phyloP scores from a whole-genome alignment of 1,140 invertebrate species.

The Temnothorax nylanderi region DNA sequence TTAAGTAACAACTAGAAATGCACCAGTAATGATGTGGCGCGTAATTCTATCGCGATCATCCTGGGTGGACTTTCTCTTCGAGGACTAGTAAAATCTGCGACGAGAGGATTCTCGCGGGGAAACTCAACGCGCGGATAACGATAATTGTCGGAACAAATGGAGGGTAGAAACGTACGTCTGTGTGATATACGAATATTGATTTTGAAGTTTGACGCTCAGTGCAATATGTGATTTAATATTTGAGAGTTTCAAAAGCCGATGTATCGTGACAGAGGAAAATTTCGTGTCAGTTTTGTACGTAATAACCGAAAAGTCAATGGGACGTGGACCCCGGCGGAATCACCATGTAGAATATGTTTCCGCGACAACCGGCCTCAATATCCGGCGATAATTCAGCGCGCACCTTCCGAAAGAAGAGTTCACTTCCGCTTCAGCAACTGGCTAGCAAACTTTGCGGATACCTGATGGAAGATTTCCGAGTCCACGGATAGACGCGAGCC shows the following conservation, averaged over 20 bases:
- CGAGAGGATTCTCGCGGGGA: neutral
- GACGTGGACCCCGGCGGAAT: neutral
- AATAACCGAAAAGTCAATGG: constrained; percentile 15
- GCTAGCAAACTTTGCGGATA: neutral
- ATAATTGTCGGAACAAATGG: neutral
- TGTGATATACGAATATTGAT: neutral
- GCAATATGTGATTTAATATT: constrained; percentile 38
- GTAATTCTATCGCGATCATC: neutral
- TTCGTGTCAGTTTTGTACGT: neutral
- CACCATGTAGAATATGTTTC: neutral
- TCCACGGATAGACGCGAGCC: neutral
- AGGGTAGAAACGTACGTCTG: neutral
- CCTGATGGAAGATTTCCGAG: neutral
- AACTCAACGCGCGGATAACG: neutral
- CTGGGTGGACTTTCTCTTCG: neutral
- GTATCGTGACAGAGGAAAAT: constrained; percentile 6
- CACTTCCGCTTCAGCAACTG: neutral
- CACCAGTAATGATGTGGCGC: neutral
- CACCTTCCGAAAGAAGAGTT: constrained; percentile 29
- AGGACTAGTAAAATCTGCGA: neutral
- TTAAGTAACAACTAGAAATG: constrained; percentile 64
- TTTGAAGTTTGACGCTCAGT: neutral
- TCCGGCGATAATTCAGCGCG: constrained; percentile 35
- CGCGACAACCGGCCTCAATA: constrained; percentile 24
- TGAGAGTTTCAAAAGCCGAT: constrained; percentile 2